Percentiles rank a stretch among this genome's conserved stretches.
phyloP scores from a whole-genome alignment of 2,888 invertebrate species.

The Embidobia sp. region DNA sequence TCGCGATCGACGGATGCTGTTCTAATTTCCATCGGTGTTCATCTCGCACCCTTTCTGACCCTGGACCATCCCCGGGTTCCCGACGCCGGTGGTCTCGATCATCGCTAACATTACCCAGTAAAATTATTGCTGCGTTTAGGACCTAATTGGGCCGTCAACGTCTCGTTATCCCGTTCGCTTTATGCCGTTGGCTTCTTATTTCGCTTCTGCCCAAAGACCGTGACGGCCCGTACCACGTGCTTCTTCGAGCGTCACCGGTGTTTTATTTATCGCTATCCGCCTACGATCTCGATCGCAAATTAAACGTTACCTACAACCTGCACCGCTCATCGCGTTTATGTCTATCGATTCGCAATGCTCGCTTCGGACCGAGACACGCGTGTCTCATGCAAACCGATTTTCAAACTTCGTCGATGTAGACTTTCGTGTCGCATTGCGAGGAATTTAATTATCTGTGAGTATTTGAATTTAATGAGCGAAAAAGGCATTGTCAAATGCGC shows the following conservation, averaged over 20 bases:
- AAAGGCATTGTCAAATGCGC: not conserved
- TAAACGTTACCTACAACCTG: slow-evolving; percentile 73
- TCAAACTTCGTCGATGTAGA: slow-evolving; percentile 1
- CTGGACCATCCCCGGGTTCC: slow-evolving; percentile 7
- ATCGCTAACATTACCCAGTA: slow-evolving; percentile 58
- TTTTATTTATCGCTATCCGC: slow-evolving; percentile 69
- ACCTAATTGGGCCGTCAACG: slow-evolving; percentile 79
- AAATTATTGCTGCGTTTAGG: slow-evolving; percentile 75
- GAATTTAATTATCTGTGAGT: slow-evolving; percentile 19
- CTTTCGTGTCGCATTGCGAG: slow-evolving; percentile 2
- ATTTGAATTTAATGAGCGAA: no score
- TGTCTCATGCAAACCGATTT: slow-evolving; percentile 70
- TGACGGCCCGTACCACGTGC: slow-evolving; percentile 77
- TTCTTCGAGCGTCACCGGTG: slow-evolving; percentile 64
- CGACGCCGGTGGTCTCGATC: slow-evolving; percentile 58
- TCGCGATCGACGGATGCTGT: slow-evolving; percentile 8
- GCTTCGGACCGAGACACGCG: slow-evolving; percentile 62
- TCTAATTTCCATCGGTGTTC: slow-evolving; percentile 19
- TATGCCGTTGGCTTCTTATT: slow-evolving; percentile 63
- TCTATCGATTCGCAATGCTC: slow-evolving; percentile 71
- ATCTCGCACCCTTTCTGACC: slow-evolving; percentile 7
- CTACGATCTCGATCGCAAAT: slow-evolving; percentile 73
- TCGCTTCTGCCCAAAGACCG: slow-evolving; percentile 68
- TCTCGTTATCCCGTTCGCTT: slow-evolving; percentile 74
- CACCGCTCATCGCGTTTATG: slow-evolving; percentile 33